Evolutionary conservation across 2,797 vertebrate genomes (phyloP).

Genomic region (Sciurus carolinensis): DNA sequence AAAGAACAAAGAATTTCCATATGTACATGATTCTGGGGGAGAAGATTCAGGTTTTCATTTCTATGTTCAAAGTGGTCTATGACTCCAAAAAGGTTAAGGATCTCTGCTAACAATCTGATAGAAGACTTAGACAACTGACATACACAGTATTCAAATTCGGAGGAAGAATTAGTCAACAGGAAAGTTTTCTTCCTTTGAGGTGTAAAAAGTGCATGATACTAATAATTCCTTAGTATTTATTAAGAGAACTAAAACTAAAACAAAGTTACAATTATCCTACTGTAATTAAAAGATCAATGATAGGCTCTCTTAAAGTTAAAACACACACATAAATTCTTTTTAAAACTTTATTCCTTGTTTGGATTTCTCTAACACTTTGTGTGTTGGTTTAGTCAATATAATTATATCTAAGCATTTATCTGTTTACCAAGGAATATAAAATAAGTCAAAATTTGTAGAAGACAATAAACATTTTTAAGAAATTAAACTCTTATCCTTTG

Average conservation of each 20-base stretch:
- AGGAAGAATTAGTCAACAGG: background rate
- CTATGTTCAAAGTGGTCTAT: background rate
- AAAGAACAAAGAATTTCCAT: background rate
- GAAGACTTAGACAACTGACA: background rate
- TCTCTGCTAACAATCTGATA: background rate
- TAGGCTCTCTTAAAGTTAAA: background rate
- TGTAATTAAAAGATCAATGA: background rate
- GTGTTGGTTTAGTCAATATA: background rate
- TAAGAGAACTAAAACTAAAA: background rate
- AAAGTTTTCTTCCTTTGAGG: background rate
- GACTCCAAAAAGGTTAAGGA: background rate
- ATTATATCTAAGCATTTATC: background rate
- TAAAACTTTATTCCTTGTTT: background rate
- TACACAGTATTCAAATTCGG: background rate
- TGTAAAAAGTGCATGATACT: background rate
- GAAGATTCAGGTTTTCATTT: background rate
- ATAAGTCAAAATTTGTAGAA: constrained; percentile 57
- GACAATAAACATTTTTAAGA: background rate
- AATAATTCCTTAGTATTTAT: constrained; percentile 35
- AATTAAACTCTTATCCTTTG: background rate
- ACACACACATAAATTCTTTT: background rate
- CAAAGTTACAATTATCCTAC: background rate
- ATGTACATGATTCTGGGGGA: background rate
- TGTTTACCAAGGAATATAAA: background rate
- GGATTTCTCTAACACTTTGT: background rate